Conservation (phyloP, 2,113 vertebrate species). For the Poeciliopsis turrubarensis region DNA sequence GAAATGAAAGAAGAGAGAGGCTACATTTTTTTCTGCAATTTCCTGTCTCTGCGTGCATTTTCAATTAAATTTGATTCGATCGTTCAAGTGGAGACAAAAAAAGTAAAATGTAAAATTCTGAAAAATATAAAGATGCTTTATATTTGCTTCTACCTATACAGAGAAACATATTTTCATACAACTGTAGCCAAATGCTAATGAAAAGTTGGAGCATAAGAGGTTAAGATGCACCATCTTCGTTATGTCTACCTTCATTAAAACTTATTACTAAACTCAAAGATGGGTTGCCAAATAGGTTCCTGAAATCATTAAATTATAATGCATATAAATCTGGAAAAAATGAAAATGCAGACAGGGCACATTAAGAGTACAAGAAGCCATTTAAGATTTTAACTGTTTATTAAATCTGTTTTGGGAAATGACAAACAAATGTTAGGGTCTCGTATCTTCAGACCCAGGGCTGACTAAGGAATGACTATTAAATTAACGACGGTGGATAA, state of each 20-base stretch:
- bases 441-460: conserved; percentile 67
- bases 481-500: conserved; percentile 81
- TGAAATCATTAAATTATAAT: conserved; percentile 75
- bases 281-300: conserved; percentile 69
- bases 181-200: conserved; percentile 42
- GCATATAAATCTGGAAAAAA: conserved; percentile 37
- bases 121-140: background rate
- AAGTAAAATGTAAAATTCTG: background rate
- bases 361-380: conserved; percentile 75
- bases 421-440: conserved; percentile 77
- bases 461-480: conserved; percentile 76
- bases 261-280: conserved; percentile 72
- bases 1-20: too few species aligned
- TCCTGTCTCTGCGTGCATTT: background rate
- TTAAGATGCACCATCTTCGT: conserved; percentile 57
- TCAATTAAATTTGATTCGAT: background rate
- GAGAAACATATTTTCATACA: conserved; percentile 34
- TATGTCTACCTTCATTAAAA: conserved; percentile 66
- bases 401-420: conserved; percentile 79
- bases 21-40: background rate
- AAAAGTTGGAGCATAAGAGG: conserved; percentile 63
- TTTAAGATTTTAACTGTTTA: conserved; percentile 80
- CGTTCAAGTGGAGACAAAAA: background rate
- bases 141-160: conserved; percentile 18
- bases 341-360: conserved; percentile 67